Evolutionary conservation across 2,113 vertebrate species (phyloP), one percentile per base, ranked within the genome.

Genomic region (Corynorhinus townsendii): DNA sequence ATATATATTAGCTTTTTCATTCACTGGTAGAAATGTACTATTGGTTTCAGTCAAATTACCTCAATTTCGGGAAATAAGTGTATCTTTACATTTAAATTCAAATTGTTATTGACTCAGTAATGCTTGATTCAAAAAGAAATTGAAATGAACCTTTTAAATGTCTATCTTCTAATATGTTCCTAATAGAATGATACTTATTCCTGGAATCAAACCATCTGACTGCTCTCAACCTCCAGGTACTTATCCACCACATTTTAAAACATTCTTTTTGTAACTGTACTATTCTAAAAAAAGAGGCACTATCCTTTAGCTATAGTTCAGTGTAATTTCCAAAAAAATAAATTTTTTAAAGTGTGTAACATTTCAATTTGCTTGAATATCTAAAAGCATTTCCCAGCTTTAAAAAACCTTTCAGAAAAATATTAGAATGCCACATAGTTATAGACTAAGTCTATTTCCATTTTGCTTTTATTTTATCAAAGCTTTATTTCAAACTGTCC

Each of bases 21-120:
- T 76, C 72, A 76, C 11, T 76, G 26, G n/a, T 64, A 66, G 45
- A 93, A 82, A 77, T 81, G 4, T 77, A 24, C 38, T 72, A 28
- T 86, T 82, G 28, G 35, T 22, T 66, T 93, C 52, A 24, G 24
- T 69, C 8, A 77, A 94, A 91, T 81, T 88, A 49, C 56, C 81
- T 89, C 83, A 62, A 59, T 91, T 93, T 85, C 68, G 93, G 64
- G 43, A 94, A 94, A 90, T 49, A 86, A 77, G 86, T 77, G 16
- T 66, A 66, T 43, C 83, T 94, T 89, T 95, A 68, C 54, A 80
- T 86, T 93, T 90, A 77, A 96, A 92, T 93, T 93, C 79, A 91
- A 95, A 82, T 71, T 49, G 11, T 56, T 76, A 90, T 85, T 81
- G 72, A 93, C 40, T 64, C 71, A 66, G 17, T 81, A 45, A 43